Evolutionary conservation across 1,140 invertebrate genomes (phyloP), one percentile per base, ranked within the genome.

Genomic region (Zaprionus africanus): DNA sequence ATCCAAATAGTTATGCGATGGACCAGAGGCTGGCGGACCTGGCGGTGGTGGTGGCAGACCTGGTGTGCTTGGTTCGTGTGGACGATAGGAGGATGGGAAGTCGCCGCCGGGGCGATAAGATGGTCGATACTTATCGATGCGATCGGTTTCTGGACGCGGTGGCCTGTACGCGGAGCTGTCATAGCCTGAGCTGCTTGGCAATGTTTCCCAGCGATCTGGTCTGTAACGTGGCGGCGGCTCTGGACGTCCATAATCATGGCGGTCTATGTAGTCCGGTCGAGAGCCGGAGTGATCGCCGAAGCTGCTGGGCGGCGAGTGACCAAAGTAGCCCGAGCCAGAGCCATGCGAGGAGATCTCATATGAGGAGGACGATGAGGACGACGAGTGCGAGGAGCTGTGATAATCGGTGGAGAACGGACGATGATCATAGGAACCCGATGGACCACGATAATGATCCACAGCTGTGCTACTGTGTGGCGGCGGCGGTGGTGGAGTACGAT

Each of bases 121-220:
- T 1, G 92, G 92, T 0, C 91, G 57, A 60, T 90, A 92, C 24
- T 87, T 83, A 24, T 91, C 88, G 9, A 82, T 77, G 31, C 88
- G 80, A 78, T 92, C 91, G 22, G 74, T 69, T 58, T 90, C 81
- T 1, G 86, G 79, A 3, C 76, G 58, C 1, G 86, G 81, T 9
- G 82, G 88, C 9, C 87, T 53, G 41, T 91, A 90, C 2, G 51
- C 62, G 2, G 84, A 81, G 60, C 78, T 65, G 38, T 91, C 91
- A 26, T 92, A 92, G 13, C 91, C 91, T 1, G 90, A 81, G 64
- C 91, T 92, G 38, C 88, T 91, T 1, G 91, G 91, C 17, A 92
- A 51, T 0, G 85, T 77, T 58, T 92, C 91, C 91, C 91, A 92
- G 19, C 91, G 82, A 59, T 91, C 85, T 1, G 86, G 91, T 56